Evolutionary conservation across 2,113 vertebrate genomes (phyloP).

Genomic region (Dipodomys spectabilis): DNA sequence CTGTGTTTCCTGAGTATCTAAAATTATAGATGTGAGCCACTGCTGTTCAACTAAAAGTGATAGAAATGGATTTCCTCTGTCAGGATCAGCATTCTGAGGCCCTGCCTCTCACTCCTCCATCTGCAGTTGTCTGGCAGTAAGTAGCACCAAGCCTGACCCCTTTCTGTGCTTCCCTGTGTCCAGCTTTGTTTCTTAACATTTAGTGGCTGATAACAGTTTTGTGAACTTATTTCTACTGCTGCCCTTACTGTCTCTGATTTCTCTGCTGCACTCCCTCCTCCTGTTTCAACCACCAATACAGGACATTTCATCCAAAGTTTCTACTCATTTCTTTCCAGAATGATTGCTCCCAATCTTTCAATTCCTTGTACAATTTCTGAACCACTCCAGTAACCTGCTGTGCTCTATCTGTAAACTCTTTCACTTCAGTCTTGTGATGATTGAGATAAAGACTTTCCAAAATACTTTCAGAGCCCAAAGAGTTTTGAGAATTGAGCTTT

Average conservation of each 20-base stretch:
- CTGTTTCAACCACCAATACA: background rate
- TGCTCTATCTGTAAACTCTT: conserved; percentile 39
- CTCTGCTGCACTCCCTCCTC: background rate
- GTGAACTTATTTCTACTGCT: background rate
- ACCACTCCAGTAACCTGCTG: conserved; percentile 15
- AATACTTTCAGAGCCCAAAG: conserved; percentile 15
- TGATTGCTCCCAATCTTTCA: background rate
- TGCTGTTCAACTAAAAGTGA: conserved; percentile 18
- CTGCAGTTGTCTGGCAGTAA: background rate
- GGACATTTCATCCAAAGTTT: background rate
- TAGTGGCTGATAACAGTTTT: background rate
- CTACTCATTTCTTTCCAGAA: conserved; percentile 19
- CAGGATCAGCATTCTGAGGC: background rate
- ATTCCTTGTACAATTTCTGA: conserved; percentile 26
- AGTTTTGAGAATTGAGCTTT: conserved; percentile 48
- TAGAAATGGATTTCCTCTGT: background rate
- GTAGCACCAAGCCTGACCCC: background rate
- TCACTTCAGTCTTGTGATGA: conserved; percentile 8
- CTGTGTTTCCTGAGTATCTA: too few species aligned
- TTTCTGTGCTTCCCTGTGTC: background rate
- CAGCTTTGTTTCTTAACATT: background rate
- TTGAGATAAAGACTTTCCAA: conserved; percentile 56
- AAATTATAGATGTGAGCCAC: too few species aligned
- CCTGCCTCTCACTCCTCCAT: background rate
- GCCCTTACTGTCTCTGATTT: background rate